phyloP scores from a whole-genome alignment of 92 coral and sea anemone genomes.

The Parazoanthus atlanticus region DNA sequence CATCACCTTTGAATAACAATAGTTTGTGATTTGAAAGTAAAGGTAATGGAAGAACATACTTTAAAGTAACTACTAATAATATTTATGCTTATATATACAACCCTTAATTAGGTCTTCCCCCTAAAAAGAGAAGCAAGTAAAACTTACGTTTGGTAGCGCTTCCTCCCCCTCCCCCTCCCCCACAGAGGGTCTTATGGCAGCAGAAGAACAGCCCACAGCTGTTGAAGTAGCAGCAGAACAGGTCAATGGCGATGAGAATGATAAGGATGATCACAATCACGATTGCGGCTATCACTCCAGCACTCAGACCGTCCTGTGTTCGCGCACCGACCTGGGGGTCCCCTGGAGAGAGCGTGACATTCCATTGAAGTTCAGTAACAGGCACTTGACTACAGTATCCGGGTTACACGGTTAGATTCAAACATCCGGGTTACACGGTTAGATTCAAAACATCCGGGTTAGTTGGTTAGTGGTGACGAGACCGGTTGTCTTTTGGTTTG shows the following conservation, averaged over 20 bases:
- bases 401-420: conserved; percentile 6
- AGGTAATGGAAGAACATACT: too few species aligned
- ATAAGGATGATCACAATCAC: conserved; percentile 85
- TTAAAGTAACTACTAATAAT: too few species aligned
- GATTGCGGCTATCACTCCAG: conserved; percentile 92
- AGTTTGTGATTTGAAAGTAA: too few species aligned
- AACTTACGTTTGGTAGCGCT: conserved; percentile 30
- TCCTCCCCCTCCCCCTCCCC: conserved; percentile 46
- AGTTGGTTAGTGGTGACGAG: conserved; percentile 12
- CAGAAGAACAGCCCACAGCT: conserved; percentile 88
- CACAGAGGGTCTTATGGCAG: conserved; percentile 70
- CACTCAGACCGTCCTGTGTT: conserved; percentile 64
- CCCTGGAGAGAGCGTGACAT: conserved; percentile 37
- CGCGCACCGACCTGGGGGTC: conserved; percentile 57
- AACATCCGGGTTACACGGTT: conserved; percentile 5
- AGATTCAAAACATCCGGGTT: conserved; percentile 16
- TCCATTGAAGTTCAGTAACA: conserved; percentile 32
- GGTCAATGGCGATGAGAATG: conserved; percentile 88
- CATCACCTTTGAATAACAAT: too few species aligned
- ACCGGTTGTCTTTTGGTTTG: background rate
- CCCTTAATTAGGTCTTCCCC: too few species aligned
- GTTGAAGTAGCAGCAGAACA: conserved; percentile 97
- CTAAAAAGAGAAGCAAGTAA: background rate
- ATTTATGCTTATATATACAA: too few species aligned
- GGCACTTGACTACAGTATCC: background rate